phyloP scores from a whole-genome alignment of 2,888 invertebrate genomes.

The Crioceris asparagi region DNA sequence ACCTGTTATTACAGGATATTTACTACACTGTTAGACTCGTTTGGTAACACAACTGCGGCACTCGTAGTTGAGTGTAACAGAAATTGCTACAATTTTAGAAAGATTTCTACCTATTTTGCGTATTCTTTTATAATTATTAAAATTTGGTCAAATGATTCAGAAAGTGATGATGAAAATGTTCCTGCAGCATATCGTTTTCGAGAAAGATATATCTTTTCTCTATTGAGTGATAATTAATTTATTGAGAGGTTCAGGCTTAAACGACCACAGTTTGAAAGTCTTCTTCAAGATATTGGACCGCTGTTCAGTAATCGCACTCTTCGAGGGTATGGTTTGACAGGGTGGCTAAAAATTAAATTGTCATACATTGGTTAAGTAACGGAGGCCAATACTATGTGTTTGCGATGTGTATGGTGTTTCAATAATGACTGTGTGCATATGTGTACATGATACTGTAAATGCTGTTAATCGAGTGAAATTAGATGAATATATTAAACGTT shows the following conservation, averaged over 20 bases:
- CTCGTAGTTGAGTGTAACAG: too few species aligned
- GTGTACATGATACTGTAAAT: conserved; percentile 13
- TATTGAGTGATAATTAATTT: conserved; percentile 8
- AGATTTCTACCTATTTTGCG: too few species aligned
- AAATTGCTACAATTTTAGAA: too few species aligned
- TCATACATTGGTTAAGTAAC: conserved; percentile 19
- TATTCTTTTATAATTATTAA: too few species aligned
- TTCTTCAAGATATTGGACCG: conserved; percentile 7
- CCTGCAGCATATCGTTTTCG: too few species aligned
- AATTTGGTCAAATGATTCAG: too few species aligned
- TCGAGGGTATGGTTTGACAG: conserved; percentile 12
- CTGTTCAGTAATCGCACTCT: conserved; percentile 7
- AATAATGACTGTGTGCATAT: conserved; percentile 20
- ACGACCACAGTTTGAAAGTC: not conserved
- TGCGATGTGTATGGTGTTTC: conserved; percentile 22
- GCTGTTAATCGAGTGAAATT: conserved; percentile 17
- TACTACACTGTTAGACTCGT: too few species aligned
- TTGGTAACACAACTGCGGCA: too few species aligned
- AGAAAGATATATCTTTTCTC: conserved; percentile 4
- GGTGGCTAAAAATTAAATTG: conserved; percentile 11
- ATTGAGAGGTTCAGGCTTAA: conserved; percentile 10
- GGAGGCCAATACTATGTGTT: conserved; percentile 11
- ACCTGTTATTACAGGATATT: too few species aligned
- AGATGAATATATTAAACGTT: conserved; percentile 8
- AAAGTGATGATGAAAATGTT: too few species aligned